Percentiles rank a stretch among this genome's conserved stretches.
Evolutionary conservation across 2,797 vertebrate species (phyloP).

Genomic region (Manis javanica): DNA sequence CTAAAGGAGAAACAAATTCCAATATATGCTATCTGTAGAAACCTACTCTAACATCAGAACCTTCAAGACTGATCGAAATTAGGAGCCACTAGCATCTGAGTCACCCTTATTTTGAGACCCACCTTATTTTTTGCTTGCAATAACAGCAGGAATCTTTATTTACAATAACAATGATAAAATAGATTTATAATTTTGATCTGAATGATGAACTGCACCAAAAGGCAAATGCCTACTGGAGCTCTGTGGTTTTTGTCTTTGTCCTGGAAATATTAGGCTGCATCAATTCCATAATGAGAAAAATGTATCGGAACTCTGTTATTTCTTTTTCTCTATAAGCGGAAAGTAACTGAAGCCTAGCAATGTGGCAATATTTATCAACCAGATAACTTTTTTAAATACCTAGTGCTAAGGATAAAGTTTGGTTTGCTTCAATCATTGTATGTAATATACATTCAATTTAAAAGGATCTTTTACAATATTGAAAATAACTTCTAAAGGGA

Average conservation of each 20-base stretch:
- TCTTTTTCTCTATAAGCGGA: not conserved
- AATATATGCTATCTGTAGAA: not conserved
- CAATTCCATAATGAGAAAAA: slow-evolving; percentile 13
- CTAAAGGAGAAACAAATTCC: not conserved
- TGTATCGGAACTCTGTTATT: not conserved
- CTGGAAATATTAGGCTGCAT: not conserved
- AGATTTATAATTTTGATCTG: not conserved
- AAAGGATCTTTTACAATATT: not conserved
- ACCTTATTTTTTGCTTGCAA: not conserved
- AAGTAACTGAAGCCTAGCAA: slow-evolving; percentile 19
- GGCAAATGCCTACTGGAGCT: not conserved
- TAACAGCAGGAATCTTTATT: not conserved
- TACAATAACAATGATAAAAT: not conserved
- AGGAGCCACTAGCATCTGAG: not conserved
- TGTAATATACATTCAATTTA: not conserved
- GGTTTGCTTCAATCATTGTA: not conserved
- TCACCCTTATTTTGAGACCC: not conserved
- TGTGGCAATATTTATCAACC: not conserved
- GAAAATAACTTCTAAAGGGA: slow-evolving; percentile 43
- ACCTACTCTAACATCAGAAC: not conserved
- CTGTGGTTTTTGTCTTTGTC: not conserved
- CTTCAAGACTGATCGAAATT: not conserved
- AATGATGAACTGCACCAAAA: not conserved
- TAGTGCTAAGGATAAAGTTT: not conserved
- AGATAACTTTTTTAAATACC: slow-evolving; percentile 30